Percentiles rank a stretch among this genome's conserved stretches.
These are phyloP conservation scores for Priocnemis perturbator DNA, from an alignment of 2,888 invertebrate species.

Conservation along the genomic window DNA sequence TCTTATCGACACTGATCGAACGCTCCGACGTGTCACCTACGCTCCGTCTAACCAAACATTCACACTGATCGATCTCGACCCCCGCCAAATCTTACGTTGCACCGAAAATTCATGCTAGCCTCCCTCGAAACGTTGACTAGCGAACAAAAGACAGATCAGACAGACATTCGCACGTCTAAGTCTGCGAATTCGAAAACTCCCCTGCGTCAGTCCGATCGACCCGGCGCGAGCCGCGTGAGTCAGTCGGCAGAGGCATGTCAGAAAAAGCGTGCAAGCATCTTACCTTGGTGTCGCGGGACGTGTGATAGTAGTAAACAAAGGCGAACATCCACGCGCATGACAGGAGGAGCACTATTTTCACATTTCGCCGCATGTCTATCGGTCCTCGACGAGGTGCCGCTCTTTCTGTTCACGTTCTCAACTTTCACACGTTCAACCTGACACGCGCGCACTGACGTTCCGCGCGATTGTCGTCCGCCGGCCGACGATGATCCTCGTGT, in stretches of 20 bases:
- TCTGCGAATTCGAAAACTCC: no score
- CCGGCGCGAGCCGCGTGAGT: no score
- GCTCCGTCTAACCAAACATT: no score
- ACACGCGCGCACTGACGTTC: not conserved
- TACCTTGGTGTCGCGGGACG: slow-evolving; percentile 78
- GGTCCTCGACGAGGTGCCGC: slow-evolving; percentile 6
- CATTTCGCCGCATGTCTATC: slow-evolving; percentile 78
- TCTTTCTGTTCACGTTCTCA: not conserved
- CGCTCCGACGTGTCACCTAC: no score
- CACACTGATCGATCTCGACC: no score
- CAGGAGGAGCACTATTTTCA: slow-evolving; percentile 79
- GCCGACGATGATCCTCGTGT: slow-evolving; percentile 17
- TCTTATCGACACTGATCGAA: no score
- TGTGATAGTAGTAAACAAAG: slow-evolving; percentile 80
- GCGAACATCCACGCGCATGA: slow-evolving; percentile 81
- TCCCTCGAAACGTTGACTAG: no score
- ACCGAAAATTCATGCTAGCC: no score
- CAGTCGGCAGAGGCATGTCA: not conserved
- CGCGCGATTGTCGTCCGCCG: not conserved
- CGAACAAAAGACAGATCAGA: no score
- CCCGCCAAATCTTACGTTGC: no score
- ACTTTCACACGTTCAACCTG: slow-evolving; percentile 15
- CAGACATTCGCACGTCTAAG: no score
- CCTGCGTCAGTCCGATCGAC: no score
- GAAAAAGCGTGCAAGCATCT: slow-evolving; percentile 35